Percentiles rank a stretch among this genome's conserved stretches.
phyloP scores from a whole-genome alignment of 2,888 invertebrate species.

The Pterostichus niger region DNA sequence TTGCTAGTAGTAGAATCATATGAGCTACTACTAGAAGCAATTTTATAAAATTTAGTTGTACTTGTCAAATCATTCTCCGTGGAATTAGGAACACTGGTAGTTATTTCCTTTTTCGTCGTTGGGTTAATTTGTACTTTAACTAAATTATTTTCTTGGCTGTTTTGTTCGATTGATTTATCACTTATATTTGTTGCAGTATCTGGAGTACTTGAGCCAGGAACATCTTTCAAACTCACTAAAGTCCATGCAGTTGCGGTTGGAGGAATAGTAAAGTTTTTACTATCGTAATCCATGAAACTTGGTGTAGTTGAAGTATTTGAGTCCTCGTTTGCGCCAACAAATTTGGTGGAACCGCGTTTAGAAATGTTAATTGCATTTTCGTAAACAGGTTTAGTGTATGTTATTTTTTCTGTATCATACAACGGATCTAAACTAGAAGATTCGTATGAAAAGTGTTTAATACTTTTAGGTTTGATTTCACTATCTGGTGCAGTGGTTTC shows the following conservation, averaged over 20 bases:
- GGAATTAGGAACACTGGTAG: conserved; percentile 33
- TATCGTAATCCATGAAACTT: conserved; percentile 65
- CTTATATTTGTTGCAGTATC: conserved; percentile 70
- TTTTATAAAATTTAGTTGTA: conserved; percentile 66
- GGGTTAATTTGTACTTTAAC: conserved; percentile 70
- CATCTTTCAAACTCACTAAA: conserved; percentile 76
- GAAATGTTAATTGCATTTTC: conserved; percentile 77
- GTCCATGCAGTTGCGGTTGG: conserved; percentile 80
- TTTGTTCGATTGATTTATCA: conserved; percentile 69
- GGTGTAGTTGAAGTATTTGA: conserved; percentile 68
- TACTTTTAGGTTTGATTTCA: conserved; percentile 75
- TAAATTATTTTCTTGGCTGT: conserved; percentile 73
- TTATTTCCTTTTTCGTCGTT: conserved; percentile 63
- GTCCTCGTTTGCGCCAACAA: conserved; percentile 71
- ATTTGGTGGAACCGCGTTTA: conserved; percentile 79
- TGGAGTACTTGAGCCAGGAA: conserved; percentile 71
- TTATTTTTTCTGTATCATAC: conserved; percentile 74
- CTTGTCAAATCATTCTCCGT: conserved; percentile 4
- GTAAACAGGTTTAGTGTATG: conserved; percentile 72
- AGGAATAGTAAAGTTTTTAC: conserved; percentile 76
- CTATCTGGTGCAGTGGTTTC: conserved; percentile 76
- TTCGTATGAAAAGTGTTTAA: conserved; percentile 75
- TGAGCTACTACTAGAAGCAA: conserved; percentile 24
- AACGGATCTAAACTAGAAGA: conserved; percentile 79
- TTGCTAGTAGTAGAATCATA: conserved; percentile 51